Evolutionary conservation across 1,140 invertebrate species (phyloP).

Genomic region (Eriocheir sinensis): DNA sequence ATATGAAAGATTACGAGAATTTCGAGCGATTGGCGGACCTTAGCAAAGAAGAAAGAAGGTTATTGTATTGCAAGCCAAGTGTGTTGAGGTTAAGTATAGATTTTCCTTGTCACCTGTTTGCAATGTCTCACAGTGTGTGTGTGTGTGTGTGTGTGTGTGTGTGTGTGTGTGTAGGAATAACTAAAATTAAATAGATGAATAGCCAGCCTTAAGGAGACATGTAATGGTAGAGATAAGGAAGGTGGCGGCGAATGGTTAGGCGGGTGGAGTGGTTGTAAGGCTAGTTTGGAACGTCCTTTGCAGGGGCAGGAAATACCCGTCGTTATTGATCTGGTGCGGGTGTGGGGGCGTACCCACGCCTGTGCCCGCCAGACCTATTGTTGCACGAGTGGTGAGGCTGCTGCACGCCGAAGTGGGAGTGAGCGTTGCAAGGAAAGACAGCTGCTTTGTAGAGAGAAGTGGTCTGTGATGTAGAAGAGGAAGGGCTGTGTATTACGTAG

Average conservation of each 20-base stretch:
- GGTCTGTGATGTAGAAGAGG: too few species aligned
- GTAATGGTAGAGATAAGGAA: too few species aligned
- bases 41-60: too few species aligned
- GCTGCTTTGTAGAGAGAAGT: neutral
- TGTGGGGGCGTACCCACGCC: neutral
- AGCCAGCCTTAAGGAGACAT: too few species aligned
- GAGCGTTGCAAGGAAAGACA: neutral
- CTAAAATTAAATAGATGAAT: too few species aligned
- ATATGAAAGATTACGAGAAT: too few species aligned
- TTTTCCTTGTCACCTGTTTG: too few species aligned
- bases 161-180: neutral
- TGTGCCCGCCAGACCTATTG: neutral
- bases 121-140: neutral
- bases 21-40: too few species aligned
- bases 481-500: neutral
- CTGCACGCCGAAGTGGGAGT: neutral
- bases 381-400: neutral
- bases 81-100: too few species aligned
- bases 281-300: neutral
- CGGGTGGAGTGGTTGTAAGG: neutral
- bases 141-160: neutral
- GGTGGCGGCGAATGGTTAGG: neutral
- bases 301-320: slow-evolving; percentile 1
- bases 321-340: neutral
- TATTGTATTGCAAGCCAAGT: too few species aligned